Base-by-base conservation (phyloP, 1,140 invertebrate species). In the Neodiprion lecontei region DNA sequence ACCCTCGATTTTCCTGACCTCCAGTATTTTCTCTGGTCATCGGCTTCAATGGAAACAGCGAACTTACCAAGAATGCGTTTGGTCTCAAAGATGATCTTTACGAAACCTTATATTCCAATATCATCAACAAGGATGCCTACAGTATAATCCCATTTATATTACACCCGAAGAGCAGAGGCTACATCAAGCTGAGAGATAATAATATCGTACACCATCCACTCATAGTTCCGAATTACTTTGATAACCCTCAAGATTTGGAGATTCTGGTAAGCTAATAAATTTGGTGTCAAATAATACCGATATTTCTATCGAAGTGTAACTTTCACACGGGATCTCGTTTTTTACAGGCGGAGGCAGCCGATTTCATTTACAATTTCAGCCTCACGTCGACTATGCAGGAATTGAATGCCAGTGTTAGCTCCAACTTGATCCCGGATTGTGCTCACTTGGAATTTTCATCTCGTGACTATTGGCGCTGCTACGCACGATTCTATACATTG, bases 171-270 rank as follows among this genome's bases (percentile, higher is more conserved):
- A 96, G 95, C 77, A 91, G 91, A 78, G 97, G 97, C 0, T 89
- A 91, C n/a, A 94, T 98, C n/a, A 93, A 93, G 75, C 83, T 98
- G 7, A 88, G 94, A 8, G 95, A 93, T 72, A 91, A 91, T 17
- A 95, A 98, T 88, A 98, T 98, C 0, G 94, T 93, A 75, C 94
- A 97, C 77, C 95, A 97, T 83, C 98, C 98, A 0, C 90, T 96
- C 14, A 97, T 99, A 70, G 95, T 97, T 83, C 96, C 98, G 0
- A 97, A 97, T 83, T 98, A 98, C 80, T 93, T 98, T 77, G 89
- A 91, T 7, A 93, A 97, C 72, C 93, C 94, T 1, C 89, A 92
- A 17, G 96, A 98, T 80, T 90, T 96, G 77, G 93, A 93, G 48
- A 93, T 92, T 0, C 84, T 97, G 50, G 90, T 97, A 0, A 84